Evolutionary conservation across 2,888 invertebrate genomes (phyloP), one percentile per base, ranked within the genome.

Genomic region (Epistrophella euchroma): DNA sequence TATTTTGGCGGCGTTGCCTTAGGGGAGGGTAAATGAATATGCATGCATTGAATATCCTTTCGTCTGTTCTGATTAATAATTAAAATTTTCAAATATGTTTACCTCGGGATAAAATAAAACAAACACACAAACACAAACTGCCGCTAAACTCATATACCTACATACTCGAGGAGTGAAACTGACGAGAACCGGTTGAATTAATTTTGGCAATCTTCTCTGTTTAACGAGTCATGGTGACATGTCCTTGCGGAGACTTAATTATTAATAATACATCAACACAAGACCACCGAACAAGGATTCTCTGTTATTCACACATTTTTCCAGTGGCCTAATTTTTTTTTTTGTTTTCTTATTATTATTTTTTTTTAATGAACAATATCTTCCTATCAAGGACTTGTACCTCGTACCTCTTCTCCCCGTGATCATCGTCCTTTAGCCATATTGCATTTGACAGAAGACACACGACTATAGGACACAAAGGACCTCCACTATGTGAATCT

Each of bases 191-290:
- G 56, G 79, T 58, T 75, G 79, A 71, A 71, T 79, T 76, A 68
- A 81, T 85, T 81, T 80, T 62, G 76, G 73, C 72, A 68, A 73
- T 85, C 64, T 62, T 85, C 70, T 56, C 35, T 47, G 17, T 52
- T 66, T 35, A 52, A 74, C 40, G 66, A 66, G 55, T 58, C 68
- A 22, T 52, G 60, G 37, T 17, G 66, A 25, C 68, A 47, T 55
- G 72, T 74, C 68, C 73, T 78, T 83, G 83, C 52, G 45, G 68
- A 37, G 68, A 79, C 70, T 70, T 75, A 56, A 80, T 85, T 86
- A 77, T 86, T 81, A 77, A 81, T 77, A 81, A 85, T 80, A 35
- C 58, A 37, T 28, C 70, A 80, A 72, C 66, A 72, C 52, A 52
- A 73, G 74, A 68, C 50, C 78, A 22, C 68, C 25, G 13, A 62